Base-by-base conservation (phyloP, 2,113 vertebrate species). In the Propithecus coquereli region DNA sequence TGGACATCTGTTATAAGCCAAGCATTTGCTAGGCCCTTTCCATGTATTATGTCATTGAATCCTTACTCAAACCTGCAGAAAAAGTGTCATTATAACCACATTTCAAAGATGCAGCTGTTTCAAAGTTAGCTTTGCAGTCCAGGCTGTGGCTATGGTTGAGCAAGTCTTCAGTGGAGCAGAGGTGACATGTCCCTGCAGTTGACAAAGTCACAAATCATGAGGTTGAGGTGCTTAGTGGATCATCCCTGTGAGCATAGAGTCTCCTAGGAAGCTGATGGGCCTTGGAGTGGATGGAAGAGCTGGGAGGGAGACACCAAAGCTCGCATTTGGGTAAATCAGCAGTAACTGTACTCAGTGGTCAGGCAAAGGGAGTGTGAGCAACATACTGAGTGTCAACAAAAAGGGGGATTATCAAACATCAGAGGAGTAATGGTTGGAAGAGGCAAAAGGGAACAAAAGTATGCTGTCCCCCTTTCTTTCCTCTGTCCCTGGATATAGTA, bases 391-490 rank as follows among this genome's bases (percentile, higher is more conserved):
- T 61, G 89, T 88, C 40, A 12, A 8, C 25, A 65, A 7, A 7
- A 8, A 4, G 34, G 0, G 1, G 37, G 1, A 43, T 32, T 66
- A 85, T 66, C 66, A 34, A 57, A 63, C 23, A 50, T 30, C 0
- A 57, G 10, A 57, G 4, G 12, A 65, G 8, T 25, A 8, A 40
- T 0, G 50, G 6, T 8, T 82, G 45, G 61, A 54, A 74, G 8
- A 57, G 6, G 22, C 79, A 40, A 34, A 95, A 32, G 4, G 34
- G 16, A 14, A 40, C 22, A n/a, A 54, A 94, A 87, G 3, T 5
- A 5, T 27, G 6, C 34, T 32, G 13, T 18, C 54, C 25, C 43
- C 5, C 59, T 74, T 32, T 40, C 76, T 80, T 86, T 61, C 73
- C 37, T 37, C 32, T 87, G 5, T 70, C 34, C 37, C 61, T 59